phyloP scores from a whole-genome alignment of 2,888 invertebrate genomes.

The Drosophila ochracea region DNA sequence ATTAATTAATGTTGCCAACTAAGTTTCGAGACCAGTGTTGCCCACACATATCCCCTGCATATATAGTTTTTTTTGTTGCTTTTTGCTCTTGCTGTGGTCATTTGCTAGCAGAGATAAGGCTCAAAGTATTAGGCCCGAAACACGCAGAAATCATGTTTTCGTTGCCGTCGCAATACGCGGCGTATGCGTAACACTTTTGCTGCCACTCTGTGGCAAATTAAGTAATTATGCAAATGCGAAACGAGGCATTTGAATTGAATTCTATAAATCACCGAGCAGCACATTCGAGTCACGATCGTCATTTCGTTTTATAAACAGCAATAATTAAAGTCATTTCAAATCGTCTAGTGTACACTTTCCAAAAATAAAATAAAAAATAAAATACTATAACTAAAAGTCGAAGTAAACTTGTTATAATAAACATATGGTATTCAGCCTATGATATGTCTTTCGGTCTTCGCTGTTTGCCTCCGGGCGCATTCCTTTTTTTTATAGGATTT shows the following conservation, averaged over 20 bases:
- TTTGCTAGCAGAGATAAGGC: slow-evolving; percentile 30
- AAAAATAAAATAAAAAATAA: slow-evolving; percentile 7
- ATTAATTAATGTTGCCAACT: slow-evolving; percentile 56
- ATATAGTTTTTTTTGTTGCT: neutral
- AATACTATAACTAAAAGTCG: slow-evolving; percentile 6
- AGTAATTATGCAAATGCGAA: slow-evolving; percentile 74
- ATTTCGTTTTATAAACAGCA: slow-evolving; percentile 49
- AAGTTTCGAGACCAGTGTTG: slow-evolving; percentile 26
- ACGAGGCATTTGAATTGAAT: slow-evolving; percentile 57
- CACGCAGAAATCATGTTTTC: slow-evolving; percentile 63
- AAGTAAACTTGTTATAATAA: slow-evolving; percentile 42
- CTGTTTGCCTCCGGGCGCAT: slow-evolving; percentile 36
- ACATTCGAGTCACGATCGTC: slow-evolving; percentile 62
- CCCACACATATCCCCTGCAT: slow-evolving; percentile 41
- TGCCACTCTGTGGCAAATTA: slow-evolving; percentile 52
- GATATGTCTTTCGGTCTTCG: slow-evolving; percentile 8
- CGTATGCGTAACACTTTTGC: slow-evolving; percentile 57
- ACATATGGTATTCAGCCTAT: slow-evolving; percentile 5
- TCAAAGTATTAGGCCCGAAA: slow-evolving; percentile 36
- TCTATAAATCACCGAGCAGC: slow-evolving; percentile 64
- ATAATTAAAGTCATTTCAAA: slow-evolving; percentile 16
- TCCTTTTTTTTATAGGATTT: slow-evolving; percentile 62
- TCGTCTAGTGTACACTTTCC: slow-evolving; percentile 44
- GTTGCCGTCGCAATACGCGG: slow-evolving; percentile 27
- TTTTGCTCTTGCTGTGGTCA: slow-evolving; percentile 6